Evolutionary conservation across 2,113 vertebrate genomes (phyloP).

Genomic region (Aix galericulata): DNA sequence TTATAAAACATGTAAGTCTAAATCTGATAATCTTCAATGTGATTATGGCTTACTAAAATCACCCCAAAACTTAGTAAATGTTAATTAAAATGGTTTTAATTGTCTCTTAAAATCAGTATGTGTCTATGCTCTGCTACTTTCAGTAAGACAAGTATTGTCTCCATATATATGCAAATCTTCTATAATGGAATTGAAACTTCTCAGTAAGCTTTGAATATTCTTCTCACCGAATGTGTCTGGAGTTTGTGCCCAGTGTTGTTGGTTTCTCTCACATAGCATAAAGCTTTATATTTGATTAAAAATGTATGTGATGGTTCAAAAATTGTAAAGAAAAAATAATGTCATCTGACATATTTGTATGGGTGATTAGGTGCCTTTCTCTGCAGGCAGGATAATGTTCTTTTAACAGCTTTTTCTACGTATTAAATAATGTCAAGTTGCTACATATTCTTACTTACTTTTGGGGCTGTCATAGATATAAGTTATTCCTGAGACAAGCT

Average conservation of each 20-base stretch:
- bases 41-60: neutral
- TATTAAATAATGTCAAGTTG: constrained; percentile 15
- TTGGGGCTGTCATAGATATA: neutral
- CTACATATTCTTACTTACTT: constrained; percentile 9
- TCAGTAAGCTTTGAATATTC: neutral
- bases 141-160: neutral
- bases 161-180: neutral
- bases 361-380: constrained; percentile 33
- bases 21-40: neutral
- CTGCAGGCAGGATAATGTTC: constrained; percentile 8
- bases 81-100: neutral
- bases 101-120: neutral
- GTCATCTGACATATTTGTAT: constrained; percentile 9
- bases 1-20: neutral
- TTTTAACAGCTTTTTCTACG: constrained; percentile 13
- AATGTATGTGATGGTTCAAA: constrained; percentile 35
- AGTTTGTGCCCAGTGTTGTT: neutral
- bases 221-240: neutral
- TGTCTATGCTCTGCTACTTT: neutral
- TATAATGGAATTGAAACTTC: neutral
- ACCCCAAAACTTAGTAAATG: neutral
- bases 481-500: neutral
- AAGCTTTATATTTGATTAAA: constrained; percentile 19
- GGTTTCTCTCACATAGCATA: neutral
- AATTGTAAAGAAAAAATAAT: constrained; percentile 7